phyloP scores from a whole-genome alignment of 2,113 vertebrate genomes.

The Nycticryphes semicollaris region DNA sequence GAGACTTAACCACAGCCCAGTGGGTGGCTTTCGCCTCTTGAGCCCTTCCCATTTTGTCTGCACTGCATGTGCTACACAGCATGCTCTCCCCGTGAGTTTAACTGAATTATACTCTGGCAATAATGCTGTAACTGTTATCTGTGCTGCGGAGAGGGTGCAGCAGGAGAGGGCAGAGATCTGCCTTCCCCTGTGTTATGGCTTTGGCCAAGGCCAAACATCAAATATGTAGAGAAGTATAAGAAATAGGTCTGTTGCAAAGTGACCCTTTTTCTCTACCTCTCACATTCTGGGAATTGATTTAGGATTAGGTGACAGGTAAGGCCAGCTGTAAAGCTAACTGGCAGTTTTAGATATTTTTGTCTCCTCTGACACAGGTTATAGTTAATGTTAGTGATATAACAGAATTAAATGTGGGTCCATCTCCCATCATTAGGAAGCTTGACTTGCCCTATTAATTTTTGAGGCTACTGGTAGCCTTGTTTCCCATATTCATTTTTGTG shows the following conservation, averaged over 20 bases:
- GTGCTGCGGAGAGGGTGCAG: not conserved
- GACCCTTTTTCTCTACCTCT: not conserved
- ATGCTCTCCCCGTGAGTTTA: not conserved
- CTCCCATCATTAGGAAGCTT: not conserved
- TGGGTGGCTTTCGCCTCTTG: not conserved
- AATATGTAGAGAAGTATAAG: not conserved
- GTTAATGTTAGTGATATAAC: not conserved
- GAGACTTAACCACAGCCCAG: not conserved
- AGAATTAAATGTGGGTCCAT: not conserved
- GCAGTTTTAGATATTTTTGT: not conserved
- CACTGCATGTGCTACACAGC: too few relatives aligned
- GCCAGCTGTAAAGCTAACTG: not conserved
- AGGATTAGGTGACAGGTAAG: not conserved
- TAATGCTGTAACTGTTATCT: not conserved
- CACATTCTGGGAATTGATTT: not conserved
- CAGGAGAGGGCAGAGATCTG: not conserved
- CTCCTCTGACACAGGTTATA: not conserved
- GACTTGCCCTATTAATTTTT: not conserved
- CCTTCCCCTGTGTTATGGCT: not conserved
- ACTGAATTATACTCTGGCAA: fast-evolving
- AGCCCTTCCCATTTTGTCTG: not conserved
- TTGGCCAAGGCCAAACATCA: not conserved
- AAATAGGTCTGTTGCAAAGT: not conserved
- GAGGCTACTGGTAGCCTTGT: not conserved
- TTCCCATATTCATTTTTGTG: not conserved